Evolutionary conservation across 2,113 vertebrate genomes (phyloP).

Genomic region (Hiodon tergisus): DNA sequence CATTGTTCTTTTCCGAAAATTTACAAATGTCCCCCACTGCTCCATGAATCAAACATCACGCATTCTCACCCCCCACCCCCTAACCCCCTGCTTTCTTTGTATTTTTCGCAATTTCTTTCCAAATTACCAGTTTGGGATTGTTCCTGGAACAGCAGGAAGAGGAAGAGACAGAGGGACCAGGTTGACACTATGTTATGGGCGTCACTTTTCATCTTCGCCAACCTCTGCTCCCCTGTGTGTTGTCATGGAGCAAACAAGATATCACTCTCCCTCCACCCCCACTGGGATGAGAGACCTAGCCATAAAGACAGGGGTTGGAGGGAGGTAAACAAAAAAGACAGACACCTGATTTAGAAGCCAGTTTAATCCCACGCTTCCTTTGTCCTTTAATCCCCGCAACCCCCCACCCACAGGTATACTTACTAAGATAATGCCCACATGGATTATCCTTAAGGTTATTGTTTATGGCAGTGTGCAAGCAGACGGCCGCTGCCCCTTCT

Average conservation of each 20-base stretch:
- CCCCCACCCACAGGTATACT: conserved; percentile 28
- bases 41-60: background rate
- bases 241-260: conserved; percentile 66
- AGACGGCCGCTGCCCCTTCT: background rate
- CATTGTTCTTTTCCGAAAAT: conserved; percentile 51
- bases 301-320: conserved; percentile 27
- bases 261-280: conserved; percentile 46
- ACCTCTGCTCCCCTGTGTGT: conserved; percentile 31
- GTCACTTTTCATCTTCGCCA: conserved; percentile 63
- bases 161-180: conserved; percentile 48
- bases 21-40: conserved; percentile 37
- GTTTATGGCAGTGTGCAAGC: conserved; percentile 44
- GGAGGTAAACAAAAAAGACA: conserved; percentile 47
- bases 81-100: conserved; percentile 45
- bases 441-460: conserved; percentile 45
- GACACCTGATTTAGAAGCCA: conserved; percentile 15
- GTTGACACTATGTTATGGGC: conserved; percentile 50
- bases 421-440: conserved; percentile 48
- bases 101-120: conserved; percentile 45
- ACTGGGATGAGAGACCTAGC: conserved; percentile 22
- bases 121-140: conserved; percentile 64
- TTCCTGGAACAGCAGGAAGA: conserved; percentile 60
- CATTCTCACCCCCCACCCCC: conserved; percentile 9
- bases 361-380: conserved; percentile 53
- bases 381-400: conserved; percentile 51